A percentile compares a stretch with the other conserved stretches of the same genome.
Conservation (phyloP, 2,113 vertebrate genomes). For the Ptilorrhoa leucosticta region DNA sequence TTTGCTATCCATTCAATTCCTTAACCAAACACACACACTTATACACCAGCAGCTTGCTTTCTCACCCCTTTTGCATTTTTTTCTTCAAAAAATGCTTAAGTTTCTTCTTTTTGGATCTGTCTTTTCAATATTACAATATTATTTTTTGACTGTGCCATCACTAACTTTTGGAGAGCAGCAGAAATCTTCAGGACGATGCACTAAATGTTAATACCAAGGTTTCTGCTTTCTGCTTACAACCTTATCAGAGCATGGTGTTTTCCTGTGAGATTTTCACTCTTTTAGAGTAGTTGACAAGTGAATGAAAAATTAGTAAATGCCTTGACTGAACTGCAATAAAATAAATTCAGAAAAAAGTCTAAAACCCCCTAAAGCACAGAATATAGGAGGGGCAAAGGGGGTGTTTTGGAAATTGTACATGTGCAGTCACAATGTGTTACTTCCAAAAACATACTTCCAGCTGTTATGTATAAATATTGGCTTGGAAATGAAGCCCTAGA, state of each 20-base stretch:
- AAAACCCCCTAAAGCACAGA: neutral
- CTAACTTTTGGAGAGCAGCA: neutral
- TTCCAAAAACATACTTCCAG: neutral
- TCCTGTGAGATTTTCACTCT: neutral
- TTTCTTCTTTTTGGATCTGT: neutral
- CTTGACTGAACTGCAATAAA: neutral
- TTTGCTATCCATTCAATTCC: slow-evolving; percentile 19
- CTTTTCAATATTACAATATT: neutral
- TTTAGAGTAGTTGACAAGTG: neutral
- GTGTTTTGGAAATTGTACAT: neutral
- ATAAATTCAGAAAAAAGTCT: neutral
- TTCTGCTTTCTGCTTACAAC: neutral
- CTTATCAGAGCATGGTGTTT: neutral
- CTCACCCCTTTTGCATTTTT: neutral
- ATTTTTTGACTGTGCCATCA: neutral
- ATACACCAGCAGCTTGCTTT: neutral
- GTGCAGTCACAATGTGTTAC: neutral
- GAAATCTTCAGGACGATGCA: neutral
- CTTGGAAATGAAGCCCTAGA: neutral
- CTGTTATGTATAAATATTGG: neutral
- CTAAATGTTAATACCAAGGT: neutral
- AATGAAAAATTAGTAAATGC: neutral
- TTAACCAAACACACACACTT: slow-evolving; percentile 22
- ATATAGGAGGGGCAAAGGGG: neutral
- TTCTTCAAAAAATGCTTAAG: neutral